Conservation (phyloP, 2,888 invertebrate species). For the Azorinus chamasolen region DNA sequence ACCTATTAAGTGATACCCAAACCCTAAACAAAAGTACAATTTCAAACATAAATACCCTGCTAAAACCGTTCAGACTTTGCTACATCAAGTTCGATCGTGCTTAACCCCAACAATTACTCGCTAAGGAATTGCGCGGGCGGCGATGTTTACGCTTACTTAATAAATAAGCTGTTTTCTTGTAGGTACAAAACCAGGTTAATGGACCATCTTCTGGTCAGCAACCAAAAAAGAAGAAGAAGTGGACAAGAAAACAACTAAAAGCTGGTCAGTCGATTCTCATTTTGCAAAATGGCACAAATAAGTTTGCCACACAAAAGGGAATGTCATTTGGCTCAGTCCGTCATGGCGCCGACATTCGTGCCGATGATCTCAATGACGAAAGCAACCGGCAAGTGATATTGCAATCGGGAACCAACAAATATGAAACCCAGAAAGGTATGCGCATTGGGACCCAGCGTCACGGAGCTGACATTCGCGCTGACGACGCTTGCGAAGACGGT, state of each 20-base stretch:
- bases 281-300: conserved; percentile 84
- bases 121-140: no score
- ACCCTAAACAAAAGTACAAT: no score
- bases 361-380: conserved; percentile 80
- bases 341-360: conserved; percentile 83
- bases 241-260: conserved; percentile 79
- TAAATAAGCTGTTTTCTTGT: conserved; percentile 12
- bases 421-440: conserved; percentile 84
- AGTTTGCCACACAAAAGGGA: conserved; percentile 82
- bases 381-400: conserved; percentile 79
- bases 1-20: no score
- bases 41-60: no score
- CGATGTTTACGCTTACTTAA: no score
- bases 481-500: conserved; percentile 71
- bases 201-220: conserved; percentile 77
- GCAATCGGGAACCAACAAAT: conserved; percentile 85
- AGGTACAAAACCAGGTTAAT: conserved; percentile 83
- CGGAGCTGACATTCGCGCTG: conserved; percentile 77
- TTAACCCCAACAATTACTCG: no score
- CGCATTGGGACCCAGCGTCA: conserved; percentile 76
- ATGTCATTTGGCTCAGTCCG: conserved; percentile 83
- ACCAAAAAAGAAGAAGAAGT: conserved; percentile 77
- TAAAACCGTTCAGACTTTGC: no score
- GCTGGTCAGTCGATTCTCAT: conserved; percentile 71
- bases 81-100: no score